Evolutionary conservation across 2,113 vertebrate genomes (phyloP).

Genomic region (Chamaea fasciata): DNA sequence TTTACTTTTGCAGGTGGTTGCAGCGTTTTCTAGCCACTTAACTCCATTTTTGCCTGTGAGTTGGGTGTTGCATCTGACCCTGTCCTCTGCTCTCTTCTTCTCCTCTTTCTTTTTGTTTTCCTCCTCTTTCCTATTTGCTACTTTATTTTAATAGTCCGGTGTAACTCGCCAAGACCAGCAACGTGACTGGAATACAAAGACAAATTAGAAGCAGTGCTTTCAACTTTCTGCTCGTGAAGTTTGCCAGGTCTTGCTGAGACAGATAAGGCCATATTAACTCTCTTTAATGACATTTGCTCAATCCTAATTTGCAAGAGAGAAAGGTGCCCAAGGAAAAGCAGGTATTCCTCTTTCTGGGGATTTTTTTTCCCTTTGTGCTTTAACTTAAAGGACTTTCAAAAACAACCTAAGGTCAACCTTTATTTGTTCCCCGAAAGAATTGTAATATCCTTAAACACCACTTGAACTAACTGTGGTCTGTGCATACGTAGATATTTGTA

Average conservation of each 20-base stretch:
- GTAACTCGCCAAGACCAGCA: not conserved
- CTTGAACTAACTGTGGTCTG: not conserved
- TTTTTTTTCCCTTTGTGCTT: not conserved
- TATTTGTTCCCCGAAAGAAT: not conserved
- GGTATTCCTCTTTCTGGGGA: not conserved
- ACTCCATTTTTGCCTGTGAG: not conserved
- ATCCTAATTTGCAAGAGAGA: not conserved
- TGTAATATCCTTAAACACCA: not conserved
- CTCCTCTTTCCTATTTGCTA: not conserved
- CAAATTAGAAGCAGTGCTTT: not conserved
- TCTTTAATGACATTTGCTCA: not conserved
- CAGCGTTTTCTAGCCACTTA: fast-evolving
- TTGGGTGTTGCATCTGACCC: not conserved
- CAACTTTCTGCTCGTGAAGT: not conserved
- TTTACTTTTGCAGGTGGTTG: not conserved
- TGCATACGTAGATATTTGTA: not conserved
- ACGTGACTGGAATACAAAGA: not conserved
- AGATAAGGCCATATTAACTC: not conserved
- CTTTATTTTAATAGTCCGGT: not conserved
- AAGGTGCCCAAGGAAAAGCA: not conserved
- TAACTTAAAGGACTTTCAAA: not conserved
- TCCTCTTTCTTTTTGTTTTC: not conserved
- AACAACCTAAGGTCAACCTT: not conserved
- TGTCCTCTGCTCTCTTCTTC: not conserved
- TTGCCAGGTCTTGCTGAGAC: not conserved